phyloP scores from a whole-genome alignment of 1,140 invertebrate species.

The Mamestra configurata region DNA sequence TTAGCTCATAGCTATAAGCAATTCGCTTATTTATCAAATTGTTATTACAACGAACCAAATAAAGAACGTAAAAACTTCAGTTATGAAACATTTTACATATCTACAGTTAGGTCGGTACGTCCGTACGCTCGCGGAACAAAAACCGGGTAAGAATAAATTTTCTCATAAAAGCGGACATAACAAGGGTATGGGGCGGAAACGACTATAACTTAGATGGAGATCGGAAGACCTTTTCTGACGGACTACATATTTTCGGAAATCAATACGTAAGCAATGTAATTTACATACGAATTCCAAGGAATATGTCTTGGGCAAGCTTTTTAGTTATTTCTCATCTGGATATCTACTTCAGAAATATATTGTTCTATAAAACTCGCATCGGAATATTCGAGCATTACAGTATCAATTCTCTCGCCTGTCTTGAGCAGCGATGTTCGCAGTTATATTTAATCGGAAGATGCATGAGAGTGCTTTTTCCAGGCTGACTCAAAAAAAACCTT shows the following conservation, averaged over 20 bases:
- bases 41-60: background rate
- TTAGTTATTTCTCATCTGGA: constrained; percentile 18
- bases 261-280: constrained; percentile 52
- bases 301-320: constrained; percentile 36
- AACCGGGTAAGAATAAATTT: constrained; percentile 47
- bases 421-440: no score
- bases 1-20: background rate
- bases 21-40: background rate
- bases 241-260: constrained; percentile 53
- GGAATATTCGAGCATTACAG: background rate
- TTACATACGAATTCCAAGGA: constrained; percentile 47
- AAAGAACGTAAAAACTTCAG: constrained; percentile 10
- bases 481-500: constrained; percentile 5
- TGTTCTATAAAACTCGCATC: background rate
- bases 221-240: constrained; percentile 49
- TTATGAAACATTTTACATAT: constrained; percentile 31
- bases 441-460: constrained; percentile 12
- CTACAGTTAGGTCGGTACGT: background rate
- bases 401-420: constrained; percentile 17
- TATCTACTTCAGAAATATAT: constrained; percentile 6
- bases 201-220: constrained; percentile 50
- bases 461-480: constrained; percentile 25
- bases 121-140: constrained; percentile 22
- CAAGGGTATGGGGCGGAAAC: constrained; percentile 46
- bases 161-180: constrained; percentile 49